phyloP scores from a whole-genome alignment of 2,888 invertebrate genomes.

The Lithophane semibrunnea region DNA sequence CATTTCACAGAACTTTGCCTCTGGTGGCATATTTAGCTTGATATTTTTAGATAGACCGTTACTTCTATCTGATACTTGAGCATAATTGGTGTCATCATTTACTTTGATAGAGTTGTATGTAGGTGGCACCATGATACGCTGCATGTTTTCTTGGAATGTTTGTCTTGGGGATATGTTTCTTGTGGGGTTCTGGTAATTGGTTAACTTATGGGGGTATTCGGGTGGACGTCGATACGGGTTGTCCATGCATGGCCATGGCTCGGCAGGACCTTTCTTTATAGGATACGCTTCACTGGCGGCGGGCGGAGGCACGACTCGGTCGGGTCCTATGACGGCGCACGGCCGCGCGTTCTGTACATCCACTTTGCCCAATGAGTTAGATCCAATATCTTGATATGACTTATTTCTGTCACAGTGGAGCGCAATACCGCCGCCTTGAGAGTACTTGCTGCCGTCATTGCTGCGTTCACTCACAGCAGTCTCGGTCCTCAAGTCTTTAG shows the following conservation, averaged over 20 bases:
- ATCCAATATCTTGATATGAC: slow-evolving; percentile 83
- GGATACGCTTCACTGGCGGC: slow-evolving; percentile 75
- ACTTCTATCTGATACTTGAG: slow-evolving; percentile 73
- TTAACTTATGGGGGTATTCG: slow-evolving; percentile 82
- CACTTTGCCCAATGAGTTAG: slow-evolving; percentile 84
- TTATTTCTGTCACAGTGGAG: slow-evolving; percentile 82
- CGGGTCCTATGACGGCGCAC: slow-evolving; percentile 89
- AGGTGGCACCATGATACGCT: slow-evolving; percentile 86
- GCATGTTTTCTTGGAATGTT: slow-evolving; percentile 90
- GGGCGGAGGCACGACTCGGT: slow-evolving; percentile 82
- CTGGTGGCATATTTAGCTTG: slow-evolving; percentile 80
- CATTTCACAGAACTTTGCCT: slow-evolving; percentile 88
- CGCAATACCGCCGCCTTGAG: slow-evolving; percentile 76
- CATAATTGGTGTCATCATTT: slow-evolving; percentile 79
- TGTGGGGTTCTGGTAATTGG: slow-evolving; percentile 79
- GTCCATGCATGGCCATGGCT: slow-evolving; percentile 81
- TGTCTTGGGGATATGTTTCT: slow-evolving; percentile 89
- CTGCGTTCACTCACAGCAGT: slow-evolving; percentile 81
- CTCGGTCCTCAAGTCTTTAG: slow-evolving; percentile 85
- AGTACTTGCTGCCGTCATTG: slow-evolving; percentile 85
- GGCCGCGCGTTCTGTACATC: slow-evolving; percentile 83
- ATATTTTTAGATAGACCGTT: slow-evolving; percentile 75
- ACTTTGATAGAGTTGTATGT: slow-evolving; percentile 80
- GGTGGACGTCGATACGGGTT: slow-evolving; percentile 80
- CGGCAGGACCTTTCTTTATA: slow-evolving; percentile 78